A percentile compares a stretch with the other conserved stretches of the same genome.
phyloP scores from a whole-genome alignment of 2,113 vertebrate genomes.

The Alethe diademata region DNA sequence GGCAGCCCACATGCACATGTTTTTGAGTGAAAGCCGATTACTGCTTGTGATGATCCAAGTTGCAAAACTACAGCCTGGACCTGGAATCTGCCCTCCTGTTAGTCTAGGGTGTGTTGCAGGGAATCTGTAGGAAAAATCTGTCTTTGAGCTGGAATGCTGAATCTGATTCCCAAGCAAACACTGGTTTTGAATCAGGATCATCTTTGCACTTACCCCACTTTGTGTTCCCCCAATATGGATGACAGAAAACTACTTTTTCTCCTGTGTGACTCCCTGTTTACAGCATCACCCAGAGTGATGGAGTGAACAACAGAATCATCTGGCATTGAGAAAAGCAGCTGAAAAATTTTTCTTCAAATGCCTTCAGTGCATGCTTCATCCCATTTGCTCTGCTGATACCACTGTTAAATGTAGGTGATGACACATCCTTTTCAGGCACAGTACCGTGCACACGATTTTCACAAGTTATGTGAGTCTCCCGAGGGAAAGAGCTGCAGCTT shows the following conservation, averaged over 20 bases:
- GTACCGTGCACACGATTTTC: background rate
- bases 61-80: background rate
- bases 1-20: background rate
- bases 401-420: constrained; percentile 56
- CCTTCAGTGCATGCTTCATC: constrained; percentile 17
- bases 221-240: background rate
- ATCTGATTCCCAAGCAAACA: background rate
- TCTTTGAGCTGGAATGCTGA: background rate
- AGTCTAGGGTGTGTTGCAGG: background rate
- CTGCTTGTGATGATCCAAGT: background rate
- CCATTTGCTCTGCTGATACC: constrained; percentile 25
- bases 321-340: constrained; percentile 47
- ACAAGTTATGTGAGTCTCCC: background rate
- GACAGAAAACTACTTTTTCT: background rate
- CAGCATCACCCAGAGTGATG: background rate
- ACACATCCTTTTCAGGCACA: constrained; percentile 57
- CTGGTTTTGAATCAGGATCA: background rate
- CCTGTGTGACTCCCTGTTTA: constrained; percentile 5
- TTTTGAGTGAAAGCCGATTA: constrained; percentile 11
- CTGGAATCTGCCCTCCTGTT: background rate
- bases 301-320: constrained; percentile 29
- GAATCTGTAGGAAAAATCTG: background rate
- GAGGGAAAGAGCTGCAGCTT: background rate
- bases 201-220: background rate
- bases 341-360: constrained; percentile 31